These are phyloP conservation scores for Hyaena hyaena DNA, from an alignment of 2,113 vertebrate species.

Conservation along the genomic window DNA sequence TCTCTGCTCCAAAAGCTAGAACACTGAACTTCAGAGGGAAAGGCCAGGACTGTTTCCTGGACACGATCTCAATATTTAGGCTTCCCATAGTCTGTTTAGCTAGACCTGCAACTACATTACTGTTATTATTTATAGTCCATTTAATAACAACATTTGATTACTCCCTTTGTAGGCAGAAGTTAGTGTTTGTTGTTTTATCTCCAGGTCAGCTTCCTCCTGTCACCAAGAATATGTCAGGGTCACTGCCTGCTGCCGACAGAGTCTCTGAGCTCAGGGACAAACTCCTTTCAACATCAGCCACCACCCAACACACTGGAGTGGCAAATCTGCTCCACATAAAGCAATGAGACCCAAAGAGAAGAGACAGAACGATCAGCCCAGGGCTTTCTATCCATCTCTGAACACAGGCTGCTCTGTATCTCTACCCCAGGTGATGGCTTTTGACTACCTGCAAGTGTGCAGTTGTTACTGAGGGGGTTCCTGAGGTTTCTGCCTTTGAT, in stretches of 20 bases:
- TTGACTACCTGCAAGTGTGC: background rate
- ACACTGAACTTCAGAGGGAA: background rate
- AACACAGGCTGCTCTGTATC: background rate
- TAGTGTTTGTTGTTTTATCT: background rate
- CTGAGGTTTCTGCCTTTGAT: background rate
- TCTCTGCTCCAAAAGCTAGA: background rate
- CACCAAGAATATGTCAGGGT: background rate
- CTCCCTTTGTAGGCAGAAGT: background rate
- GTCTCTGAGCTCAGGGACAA: background rate
- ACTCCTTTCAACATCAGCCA: background rate
- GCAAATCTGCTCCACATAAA: too few relatives aligned
- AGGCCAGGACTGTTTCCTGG: background rate
- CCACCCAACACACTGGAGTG: fast-evolving
- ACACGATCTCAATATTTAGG: background rate
- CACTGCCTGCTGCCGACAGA: background rate
- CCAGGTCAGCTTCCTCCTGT: background rate
- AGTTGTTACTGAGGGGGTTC: background rate
- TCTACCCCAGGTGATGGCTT: background rate
- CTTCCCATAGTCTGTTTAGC: background rate
- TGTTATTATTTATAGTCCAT: background rate
- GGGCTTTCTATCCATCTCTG: background rate
- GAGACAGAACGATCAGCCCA: background rate
- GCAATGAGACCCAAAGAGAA: background rate
- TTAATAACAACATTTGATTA: background rate
- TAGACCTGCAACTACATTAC: background rate